These are phyloP conservation scores for Diadromus collaris DNA, from an alignment of 2,888 invertebrate genomes.

Conservation along the genomic window DNA sequence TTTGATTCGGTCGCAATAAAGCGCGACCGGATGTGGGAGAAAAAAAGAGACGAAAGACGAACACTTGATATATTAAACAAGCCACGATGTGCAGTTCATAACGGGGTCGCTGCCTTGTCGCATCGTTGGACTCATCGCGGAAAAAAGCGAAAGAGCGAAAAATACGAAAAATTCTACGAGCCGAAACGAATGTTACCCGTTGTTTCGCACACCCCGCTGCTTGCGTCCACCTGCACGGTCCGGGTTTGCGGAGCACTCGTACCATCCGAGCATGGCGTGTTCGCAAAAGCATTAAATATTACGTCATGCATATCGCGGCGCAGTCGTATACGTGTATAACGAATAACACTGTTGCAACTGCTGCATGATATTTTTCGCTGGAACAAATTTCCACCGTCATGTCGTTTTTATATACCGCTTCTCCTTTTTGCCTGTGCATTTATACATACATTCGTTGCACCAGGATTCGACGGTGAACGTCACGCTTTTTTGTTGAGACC, in stretches of 20 bases:
- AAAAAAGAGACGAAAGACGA: conserved; percentile 2
- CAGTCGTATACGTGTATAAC: conserved; percentile 22
- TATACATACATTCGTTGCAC: background rate
- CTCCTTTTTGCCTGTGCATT: background rate
- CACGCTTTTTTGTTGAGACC: background rate
- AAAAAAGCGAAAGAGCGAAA: conserved; percentile 6
- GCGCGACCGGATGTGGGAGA: background rate
- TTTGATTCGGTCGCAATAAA: background rate
- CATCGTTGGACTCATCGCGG: background rate
- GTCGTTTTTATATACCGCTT: conserved; percentile 15
- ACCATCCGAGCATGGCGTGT: conserved; percentile 22
- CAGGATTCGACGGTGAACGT: background rate
- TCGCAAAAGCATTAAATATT: conserved; percentile 40
- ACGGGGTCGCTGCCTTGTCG: background rate
- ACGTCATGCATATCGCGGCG: conserved; percentile 31
- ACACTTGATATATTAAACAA: conserved; percentile 17
- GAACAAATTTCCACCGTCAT: conserved; percentile 29
- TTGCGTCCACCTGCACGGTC: background rate
- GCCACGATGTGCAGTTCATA: background rate
- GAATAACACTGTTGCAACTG: conserved; percentile 8
- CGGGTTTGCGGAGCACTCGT: background rate
- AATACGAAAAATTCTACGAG: conserved; percentile 27
- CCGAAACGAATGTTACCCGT: conserved; percentile 5
- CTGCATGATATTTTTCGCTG: conserved; percentile 39
- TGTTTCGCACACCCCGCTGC: conserved; percentile 1